Evolutionary conservation across 2,113 vertebrate genomes (phyloP), one percentile per base, ranked within the genome.

Genomic region (Melanocharis versteri): DNA sequence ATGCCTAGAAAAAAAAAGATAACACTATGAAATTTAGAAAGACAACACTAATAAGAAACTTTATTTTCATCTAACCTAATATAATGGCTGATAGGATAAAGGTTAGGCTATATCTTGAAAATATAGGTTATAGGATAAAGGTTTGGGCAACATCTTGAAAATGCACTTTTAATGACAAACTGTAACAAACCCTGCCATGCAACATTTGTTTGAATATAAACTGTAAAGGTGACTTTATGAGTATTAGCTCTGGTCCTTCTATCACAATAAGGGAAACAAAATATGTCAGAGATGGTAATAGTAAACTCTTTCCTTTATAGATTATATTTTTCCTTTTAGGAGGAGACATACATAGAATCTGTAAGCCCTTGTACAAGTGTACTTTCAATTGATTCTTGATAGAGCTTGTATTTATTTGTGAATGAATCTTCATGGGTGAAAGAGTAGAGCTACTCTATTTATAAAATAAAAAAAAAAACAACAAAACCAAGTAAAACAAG

Each of bases 401-500:
- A 86, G 27, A 87, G 4, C 11, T 83, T 85, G 13, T 54, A 79
- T 82, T 45, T 77, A 78, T 81, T 89, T 86, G 17, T 88, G 90
- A 96, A 77, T 92, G 96, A 95, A 96, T 73, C 44, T 62, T 86
- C 54, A 22, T 44, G 27, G 53, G 65, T 33, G 75, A 92, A 96
- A 94, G 24, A 84, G 56, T 87, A 76, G 37, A 93, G 65, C 28
- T 73, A 90, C 89, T 92, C 85, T 94, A 83, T 83, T 93, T 94
- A 92, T 72, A 86, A 95, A 94, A 80, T 27, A 88, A 11, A 12
- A 11, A 37, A 85, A 28, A 88, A 39, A 65, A 47, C 81, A 84
- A 56, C 26, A 94, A 94, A 50, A 48, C 22, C 24, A 93, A 89
- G 76, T 42, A 72, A 95, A 97, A 95, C 60, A 95, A 91, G 89